Evolutionary conservation across 2,797 vertebrate species (phyloP), one percentile per base, ranked within the genome.

Genomic region (Diceros bicornis): DNA sequence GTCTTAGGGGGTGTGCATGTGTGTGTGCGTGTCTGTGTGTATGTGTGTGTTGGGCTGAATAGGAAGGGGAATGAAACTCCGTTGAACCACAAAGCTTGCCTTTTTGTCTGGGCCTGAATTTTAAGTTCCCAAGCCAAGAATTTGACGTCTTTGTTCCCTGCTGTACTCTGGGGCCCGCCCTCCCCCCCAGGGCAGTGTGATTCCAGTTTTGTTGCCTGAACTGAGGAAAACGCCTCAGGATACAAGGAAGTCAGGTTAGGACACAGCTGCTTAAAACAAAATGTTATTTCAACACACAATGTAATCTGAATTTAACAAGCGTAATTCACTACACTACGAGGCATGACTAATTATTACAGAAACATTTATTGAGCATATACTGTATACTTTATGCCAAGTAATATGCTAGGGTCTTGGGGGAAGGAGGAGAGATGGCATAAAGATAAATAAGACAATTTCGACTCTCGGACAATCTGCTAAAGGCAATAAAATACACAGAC

Each of bases 361-460:
- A 92, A 66, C 69, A 86, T 87, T 94, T 91, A 75, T 7, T 94
- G 86, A 89, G 21, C 66, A 81, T 75, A 37, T 97, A 79, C 72
- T 96, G 74, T 44, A 74, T 86, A 32, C 62, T 79, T 86, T 87
- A 96, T n/a, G 34, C 37, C 55, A 91, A 75, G 20, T 94, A 95
- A 89, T 91, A 47, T 57, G 37, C 10, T 44, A 34, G 20, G 20
- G 20, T 96, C 78, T 95, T 89, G 18, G 27, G 82, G 37, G 8
- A 93, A 79, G 78, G 32, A 16, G 27, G 55, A 91, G 79, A 86
- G 17, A 87, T 84, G 62, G 50, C 25, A 44, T 83, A 96, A 96
- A 93, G 41, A 83, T 84, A 96, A 97, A 95, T 47, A 96, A 97
- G 93, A 97, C 32, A 71, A 57, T 86, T 94, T 93, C 68, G 93